A percentile compares a stretch with the other conserved stretches of the same genome.
These are phyloP conservation scores for Loriculus beryllinus DNA, from an alignment of 2,797 vertebrate species.

Conservation along the genomic window DNA sequence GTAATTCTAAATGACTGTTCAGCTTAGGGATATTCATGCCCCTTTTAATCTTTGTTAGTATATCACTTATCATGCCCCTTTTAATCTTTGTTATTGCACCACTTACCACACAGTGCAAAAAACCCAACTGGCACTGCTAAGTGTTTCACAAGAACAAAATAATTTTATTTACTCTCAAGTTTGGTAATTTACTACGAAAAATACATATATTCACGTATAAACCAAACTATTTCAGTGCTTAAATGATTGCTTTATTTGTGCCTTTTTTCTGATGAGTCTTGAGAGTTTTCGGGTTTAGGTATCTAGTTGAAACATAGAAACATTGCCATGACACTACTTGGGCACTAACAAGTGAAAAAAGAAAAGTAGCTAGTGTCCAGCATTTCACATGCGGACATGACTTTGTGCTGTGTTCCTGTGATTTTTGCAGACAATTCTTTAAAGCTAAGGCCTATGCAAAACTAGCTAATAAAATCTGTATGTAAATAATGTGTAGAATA, in stretches of 20 bases:
- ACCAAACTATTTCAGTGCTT: neutral
- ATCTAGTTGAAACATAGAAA: neutral
- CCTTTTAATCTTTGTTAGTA: neutral
- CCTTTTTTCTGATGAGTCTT: neutral
- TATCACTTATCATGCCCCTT: neutral
- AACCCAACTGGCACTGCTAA: neutral
- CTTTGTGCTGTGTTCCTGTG: neutral
- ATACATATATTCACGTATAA: neutral
- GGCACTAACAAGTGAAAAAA: neutral
- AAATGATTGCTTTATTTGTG: neutral
- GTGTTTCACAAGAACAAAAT: neutral
- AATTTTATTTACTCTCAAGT: neutral
- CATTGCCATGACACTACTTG: neutral
- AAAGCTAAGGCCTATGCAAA: neutral
- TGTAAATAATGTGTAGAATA: neutral
- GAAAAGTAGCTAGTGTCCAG: neutral
- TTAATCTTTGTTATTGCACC: neutral
- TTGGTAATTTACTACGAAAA: neutral
- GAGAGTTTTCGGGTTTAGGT: neutral
- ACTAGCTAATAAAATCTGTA: neutral
- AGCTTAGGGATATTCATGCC: neutral
- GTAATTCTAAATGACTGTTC: neutral
- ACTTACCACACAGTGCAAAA: neutral
- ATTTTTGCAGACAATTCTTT: neutral
- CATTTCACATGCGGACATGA: neutral